Percentiles rank a stretch among this genome's conserved stretches.
Evolutionary conservation across 1,140 invertebrate genomes (phyloP).

Genomic region (Drosophila nannoptera): DNA sequence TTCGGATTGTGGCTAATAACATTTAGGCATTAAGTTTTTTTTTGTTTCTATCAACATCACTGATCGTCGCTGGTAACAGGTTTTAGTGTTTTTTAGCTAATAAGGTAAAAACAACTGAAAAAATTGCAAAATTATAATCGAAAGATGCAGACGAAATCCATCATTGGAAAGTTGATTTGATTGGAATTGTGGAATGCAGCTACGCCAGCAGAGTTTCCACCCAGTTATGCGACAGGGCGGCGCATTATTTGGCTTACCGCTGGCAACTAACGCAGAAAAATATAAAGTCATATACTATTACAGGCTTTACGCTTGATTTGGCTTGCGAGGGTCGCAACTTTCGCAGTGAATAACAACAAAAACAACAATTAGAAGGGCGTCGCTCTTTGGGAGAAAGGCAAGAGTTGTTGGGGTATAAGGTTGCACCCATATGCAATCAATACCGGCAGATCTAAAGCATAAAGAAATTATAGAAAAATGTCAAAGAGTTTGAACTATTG

Average conservation of each 20-base stretch:
- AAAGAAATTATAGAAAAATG: too few species aligned
- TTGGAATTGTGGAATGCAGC: slow-evolving; percentile 67
- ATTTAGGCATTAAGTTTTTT: slow-evolving; percentile 46
- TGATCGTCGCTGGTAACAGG: slow-evolving; percentile 44
- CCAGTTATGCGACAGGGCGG: slow-evolving; percentile 65
- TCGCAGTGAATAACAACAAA: slow-evolving; percentile 17
- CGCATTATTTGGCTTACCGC: slow-evolving; percentile 42
- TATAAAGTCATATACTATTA: slow-evolving; percentile 48
- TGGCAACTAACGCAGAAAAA: neutral
- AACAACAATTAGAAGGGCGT: slow-evolving; percentile 20
- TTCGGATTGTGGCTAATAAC: slow-evolving; percentile 22
- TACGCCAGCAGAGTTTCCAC: slow-evolving; percentile 43
- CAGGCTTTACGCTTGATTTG: slow-evolving; percentile 66
- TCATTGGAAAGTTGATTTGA: slow-evolving; percentile 74
- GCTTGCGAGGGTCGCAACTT: slow-evolving; percentile 36
- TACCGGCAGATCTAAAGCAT: too few species aligned
- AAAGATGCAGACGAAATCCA: slow-evolving; percentile 61
- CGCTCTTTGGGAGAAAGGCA: slow-evolving; percentile 33
- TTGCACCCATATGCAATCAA: slow-evolving; percentile 19
- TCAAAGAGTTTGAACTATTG: too few species aligned
- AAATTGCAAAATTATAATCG: slow-evolving; percentile 64
- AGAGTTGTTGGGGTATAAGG: slow-evolving; percentile 2
- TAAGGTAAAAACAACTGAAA: slow-evolving; percentile 54
- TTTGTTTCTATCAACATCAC: slow-evolving; percentile 56
- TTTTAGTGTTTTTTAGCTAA: slow-evolving; percentile 45